Conservation (phyloP, 2,797 vertebrate species). For the Aldrovandia affinis region DNA sequence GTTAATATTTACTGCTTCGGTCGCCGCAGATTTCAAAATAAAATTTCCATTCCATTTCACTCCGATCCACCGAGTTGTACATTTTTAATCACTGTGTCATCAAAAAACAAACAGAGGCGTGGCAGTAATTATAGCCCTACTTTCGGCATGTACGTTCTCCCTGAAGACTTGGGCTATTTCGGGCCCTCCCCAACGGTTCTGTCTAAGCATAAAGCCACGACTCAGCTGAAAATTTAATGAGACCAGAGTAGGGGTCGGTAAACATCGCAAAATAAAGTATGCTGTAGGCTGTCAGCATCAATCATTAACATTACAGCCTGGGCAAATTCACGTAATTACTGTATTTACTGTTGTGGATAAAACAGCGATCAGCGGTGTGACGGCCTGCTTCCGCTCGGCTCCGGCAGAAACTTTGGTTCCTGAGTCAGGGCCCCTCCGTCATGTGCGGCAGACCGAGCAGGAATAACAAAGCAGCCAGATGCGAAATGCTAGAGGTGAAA, state of each 20-base stretch:
- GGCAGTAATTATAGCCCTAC: background rate
- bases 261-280: background rate
- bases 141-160: background rate
- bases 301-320: background rate
- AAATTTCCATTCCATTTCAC: background rate
- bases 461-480: too few species aligned
- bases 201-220: background rate
- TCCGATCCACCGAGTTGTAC: too few species aligned
- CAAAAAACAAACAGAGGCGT: background rate
- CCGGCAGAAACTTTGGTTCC: too few species aligned
- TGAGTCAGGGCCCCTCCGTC: too few species aligned
- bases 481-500: too few species aligned
- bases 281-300: background rate
- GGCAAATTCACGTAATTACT: background rate
- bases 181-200: background rate
- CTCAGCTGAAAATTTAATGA: background rate
- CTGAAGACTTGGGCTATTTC: background rate
- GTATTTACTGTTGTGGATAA: background rate
- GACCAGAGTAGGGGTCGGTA: background rate
- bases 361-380: background rate
- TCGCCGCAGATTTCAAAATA: background rate
- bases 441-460: too few species aligned
- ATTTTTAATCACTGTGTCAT: conserved; percentile 6
- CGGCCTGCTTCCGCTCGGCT: too few species aligned
- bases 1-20: background rate